phyloP scores from a whole-genome alignment of 1,140 invertebrate species.

The Dufourea novaeangliae region DNA sequence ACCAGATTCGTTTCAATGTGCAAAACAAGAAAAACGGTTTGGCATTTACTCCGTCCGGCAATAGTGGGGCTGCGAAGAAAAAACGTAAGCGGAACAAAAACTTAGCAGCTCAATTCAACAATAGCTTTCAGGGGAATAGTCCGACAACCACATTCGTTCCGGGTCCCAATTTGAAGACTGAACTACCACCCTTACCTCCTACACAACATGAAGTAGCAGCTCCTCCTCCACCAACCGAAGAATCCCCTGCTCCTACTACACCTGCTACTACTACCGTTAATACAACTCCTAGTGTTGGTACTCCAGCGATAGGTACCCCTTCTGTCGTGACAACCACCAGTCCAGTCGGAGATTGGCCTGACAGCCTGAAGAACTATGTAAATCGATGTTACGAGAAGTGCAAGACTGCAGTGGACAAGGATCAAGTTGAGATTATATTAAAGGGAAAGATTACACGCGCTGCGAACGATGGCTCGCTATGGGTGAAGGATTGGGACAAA shows the following conservation, averaged over 20 bases:
- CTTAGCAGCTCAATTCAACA: slow-evolving; percentile 80
- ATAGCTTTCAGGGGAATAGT: slow-evolving; percentile 79
- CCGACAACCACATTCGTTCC: slow-evolving; percentile 65
- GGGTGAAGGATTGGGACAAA: slow-evolving; percentile 94
- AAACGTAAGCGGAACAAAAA: slow-evolving; percentile 89
- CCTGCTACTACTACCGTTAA: slow-evolving; percentile 45
- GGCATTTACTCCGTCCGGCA: slow-evolving; percentile 78
- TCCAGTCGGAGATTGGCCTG: slow-evolving; percentile 85
- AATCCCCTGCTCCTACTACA: slow-evolving; percentile 60
- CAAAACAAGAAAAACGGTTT: slow-evolving; percentile 83
- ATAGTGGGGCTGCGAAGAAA: slow-evolving; percentile 86
- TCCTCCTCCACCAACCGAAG: slow-evolving; percentile 71
- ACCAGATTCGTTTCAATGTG: slow-evolving; percentile 83
- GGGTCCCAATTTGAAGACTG: slow-evolving; percentile 67
- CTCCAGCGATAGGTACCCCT: slow-evolving; percentile 66
- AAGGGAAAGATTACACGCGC: slow-evolving; percentile 96
- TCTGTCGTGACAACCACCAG: slow-evolving; percentile 69
- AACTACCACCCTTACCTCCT: slow-evolving; percentile 83
- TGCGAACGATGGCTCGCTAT: slow-evolving; percentile 91
- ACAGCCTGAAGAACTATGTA: slow-evolving; percentile 92
- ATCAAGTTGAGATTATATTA: slow-evolving; percentile 95
- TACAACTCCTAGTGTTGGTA: slow-evolving; percentile 34
- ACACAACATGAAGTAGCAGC: slow-evolving; percentile 77
- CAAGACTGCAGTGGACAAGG: slow-evolving; percentile 92
- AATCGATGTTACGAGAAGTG: slow-evolving; percentile 95